Evolutionary conservation across 2,113 vertebrate genomes (phyloP).

Genomic region (Erinaceus europaeus): DNA sequence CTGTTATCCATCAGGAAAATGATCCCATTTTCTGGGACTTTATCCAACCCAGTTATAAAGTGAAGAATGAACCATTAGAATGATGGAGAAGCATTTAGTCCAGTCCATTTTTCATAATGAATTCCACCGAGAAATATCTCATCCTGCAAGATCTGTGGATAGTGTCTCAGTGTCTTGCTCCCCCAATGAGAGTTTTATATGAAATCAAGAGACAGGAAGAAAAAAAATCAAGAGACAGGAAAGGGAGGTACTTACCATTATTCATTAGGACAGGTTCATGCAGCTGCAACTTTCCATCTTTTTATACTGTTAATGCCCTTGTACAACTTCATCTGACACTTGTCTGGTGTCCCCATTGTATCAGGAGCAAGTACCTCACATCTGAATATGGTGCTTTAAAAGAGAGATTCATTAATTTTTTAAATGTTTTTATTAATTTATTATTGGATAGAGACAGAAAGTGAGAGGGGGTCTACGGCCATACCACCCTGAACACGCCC

Average conservation of each 20-base stretch:
- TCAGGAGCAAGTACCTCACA: neutral
- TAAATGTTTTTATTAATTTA: no score
- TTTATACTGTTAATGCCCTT: neutral
- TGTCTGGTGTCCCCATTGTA: neutral
- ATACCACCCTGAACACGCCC: no score
- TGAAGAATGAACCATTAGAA: conserved; percentile 5
- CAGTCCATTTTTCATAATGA: conserved; percentile 46
- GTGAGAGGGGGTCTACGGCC: no score
- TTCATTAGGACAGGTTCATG: neutral
- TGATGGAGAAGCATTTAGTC: conserved; percentile 42
- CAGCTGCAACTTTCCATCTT: neutral
- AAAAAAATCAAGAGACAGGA: no score
- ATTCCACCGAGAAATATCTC: conserved; percentile 44
- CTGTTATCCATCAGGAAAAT: conserved; percentile 29
- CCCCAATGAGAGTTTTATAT: neutral
- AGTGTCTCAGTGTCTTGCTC: neutral
- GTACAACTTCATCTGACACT: neutral
- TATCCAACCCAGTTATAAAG: conserved; percentile 29
- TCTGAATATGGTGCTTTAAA: neutral
- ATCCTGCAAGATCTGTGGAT: neutral
- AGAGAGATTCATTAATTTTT: no score
- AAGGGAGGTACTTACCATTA: neutral
- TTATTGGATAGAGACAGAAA: no score
- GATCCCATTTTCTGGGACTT: conserved; percentile 31
- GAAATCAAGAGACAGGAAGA: neutral